Base-by-base conservation (phyloP, 2,888 invertebrate genomes). In the Trypoxylon attenuatum region DNA sequence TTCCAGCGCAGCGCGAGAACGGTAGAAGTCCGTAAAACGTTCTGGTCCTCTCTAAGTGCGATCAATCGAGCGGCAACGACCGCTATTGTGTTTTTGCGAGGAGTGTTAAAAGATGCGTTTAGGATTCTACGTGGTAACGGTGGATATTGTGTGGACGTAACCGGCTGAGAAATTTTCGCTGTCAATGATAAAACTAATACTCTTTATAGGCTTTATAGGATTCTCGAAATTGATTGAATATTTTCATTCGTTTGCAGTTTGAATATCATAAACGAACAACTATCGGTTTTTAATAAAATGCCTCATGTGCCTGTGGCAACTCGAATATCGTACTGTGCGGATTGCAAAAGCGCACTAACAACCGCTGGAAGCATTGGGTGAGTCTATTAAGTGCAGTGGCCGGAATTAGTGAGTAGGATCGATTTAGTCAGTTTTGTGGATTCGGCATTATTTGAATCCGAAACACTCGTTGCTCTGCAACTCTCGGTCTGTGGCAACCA, bases 31-130 rank as follows among this genome's bases (percentile, higher is more conserved):
- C 42, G 67, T 75, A 63, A 75, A 72, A 71, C 61, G 75, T 75
- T 64, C 57, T 55, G 19, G 52, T 56, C 33, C 43, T 51, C 51
- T 55, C 61, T 71, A 64, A 74, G 73, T 63, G 73, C 67, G 79
- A 80, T 81, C 82, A 81, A 81, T 80, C 77, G 79, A 79, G 62
- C 71, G 81, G 75, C 74, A 81, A 79, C 76, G 75, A 70, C 73
- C 69, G 43, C 69, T 58, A 77, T 74, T 78, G 79, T 81, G 77
- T 78, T 71, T 72, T 74, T 69, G 77, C 71, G 62, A 66, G 68
- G 69, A 66, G 69, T 73, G 75, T 75, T 78, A 77, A 82, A 79
- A 81, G 78, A 81, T 75, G 76, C 76, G 77, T 74, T 75, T 76
- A 69, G 66, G 63, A 1, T 33, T n/a, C n/a, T n/a, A n/a, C n/a